Base-by-base conservation (phyloP, 2,113 vertebrate genomes). In the Syngnathus floridae region DNA sequence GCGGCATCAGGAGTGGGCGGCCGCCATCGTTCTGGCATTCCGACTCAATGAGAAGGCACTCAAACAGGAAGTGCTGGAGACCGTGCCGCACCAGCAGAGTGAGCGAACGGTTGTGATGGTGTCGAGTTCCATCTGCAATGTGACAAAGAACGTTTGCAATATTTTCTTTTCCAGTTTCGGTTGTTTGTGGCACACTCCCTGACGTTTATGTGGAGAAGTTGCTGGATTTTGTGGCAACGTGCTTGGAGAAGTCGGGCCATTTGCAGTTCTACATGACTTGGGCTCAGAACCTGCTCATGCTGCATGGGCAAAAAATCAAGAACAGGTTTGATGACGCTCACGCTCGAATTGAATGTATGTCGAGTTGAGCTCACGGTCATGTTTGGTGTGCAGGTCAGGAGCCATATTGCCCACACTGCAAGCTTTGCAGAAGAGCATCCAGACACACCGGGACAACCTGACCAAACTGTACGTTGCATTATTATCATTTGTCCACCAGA, bases 231-330 rank as follows among this genome's bases (percentile, higher is more conserved):
- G 56, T 98, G 74, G 95, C 94, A 0, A 63, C 90, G 0, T 90
- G 92, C 17, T 86, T 99, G 73, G 97, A 99, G 70, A 91, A 57
- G 13, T 93, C 95, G 0, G 85, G 85, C 46, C 97, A 99, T 71
- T 87, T 99, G 62, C 93, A 99, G 70, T 99, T 99, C 88, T 98
- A 96, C 83, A 91, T 99, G 38, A 84, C 73, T 0, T 98, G 97
- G 97, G 86, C 93, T 1, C 91, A 95, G 75, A 92, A 78, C 12
- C 70, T 99, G 73, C 95, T 99, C 6, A 89, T 92, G 85, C 76
- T 89, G 62, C 93, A 99, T 0, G 95, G 95, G 8, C 95, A 94
- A 78, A 94, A 92, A 54, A 88, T 99, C 43, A 99, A 99, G 87
- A 88, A 91, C 82, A 93, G 94, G 97, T 96, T 17, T 58, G 82